Percentiles rank a stretch among this genome's conserved stretches.
phyloP scores from a whole-genome alignment of 2,888 invertebrate genomes.

The Ecliptopera silaceata region DNA sequence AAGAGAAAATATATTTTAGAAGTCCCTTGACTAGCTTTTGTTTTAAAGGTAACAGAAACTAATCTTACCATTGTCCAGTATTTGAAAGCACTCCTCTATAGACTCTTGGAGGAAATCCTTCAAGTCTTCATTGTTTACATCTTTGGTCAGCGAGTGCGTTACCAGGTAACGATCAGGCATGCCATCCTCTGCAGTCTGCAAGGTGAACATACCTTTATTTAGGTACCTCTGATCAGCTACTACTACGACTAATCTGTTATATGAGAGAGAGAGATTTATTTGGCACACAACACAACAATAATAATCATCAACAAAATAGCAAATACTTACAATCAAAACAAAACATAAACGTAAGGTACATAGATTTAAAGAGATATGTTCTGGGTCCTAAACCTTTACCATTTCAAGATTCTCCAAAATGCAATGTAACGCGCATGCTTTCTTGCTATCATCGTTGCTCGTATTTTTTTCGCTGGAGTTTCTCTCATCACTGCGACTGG shows the following conservation, averaged over 20 bases:
- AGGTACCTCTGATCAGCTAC: too few relatives aligned
- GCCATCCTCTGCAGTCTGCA: conserved; percentile 83
- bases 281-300: too few relatives aligned
- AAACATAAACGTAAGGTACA: too few relatives aligned
- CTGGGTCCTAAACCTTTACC: conserved; percentile 80
- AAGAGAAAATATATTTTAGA: not conserved
- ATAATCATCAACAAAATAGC: too few relatives aligned
- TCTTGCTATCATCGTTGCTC: conserved; percentile 51
- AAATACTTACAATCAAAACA: too few relatives aligned
- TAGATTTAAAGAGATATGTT: too few relatives aligned
- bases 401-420: conserved; percentile 87
- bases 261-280: too few relatives aligned
- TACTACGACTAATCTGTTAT: too few relatives aligned
- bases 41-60: too few relatives aligned
- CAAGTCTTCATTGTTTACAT: conserved; percentile 84
- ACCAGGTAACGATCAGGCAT: conserved; percentile 86
- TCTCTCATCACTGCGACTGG: conserved; percentile 49
- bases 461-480: conserved; percentile 55
- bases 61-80: conserved; percentile 78
- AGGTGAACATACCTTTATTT: not conserved
- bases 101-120: conserved; percentile 88
- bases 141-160: conserved; percentile 83
- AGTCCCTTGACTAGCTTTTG: not conserved
- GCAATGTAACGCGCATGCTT: conserved; percentile 86
- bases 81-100: conserved; percentile 88